Conservation (phyloP, 30 jellyfish, hydroid and myxozoan species). For the Hydractinia symbiolongicarpus region DNA sequence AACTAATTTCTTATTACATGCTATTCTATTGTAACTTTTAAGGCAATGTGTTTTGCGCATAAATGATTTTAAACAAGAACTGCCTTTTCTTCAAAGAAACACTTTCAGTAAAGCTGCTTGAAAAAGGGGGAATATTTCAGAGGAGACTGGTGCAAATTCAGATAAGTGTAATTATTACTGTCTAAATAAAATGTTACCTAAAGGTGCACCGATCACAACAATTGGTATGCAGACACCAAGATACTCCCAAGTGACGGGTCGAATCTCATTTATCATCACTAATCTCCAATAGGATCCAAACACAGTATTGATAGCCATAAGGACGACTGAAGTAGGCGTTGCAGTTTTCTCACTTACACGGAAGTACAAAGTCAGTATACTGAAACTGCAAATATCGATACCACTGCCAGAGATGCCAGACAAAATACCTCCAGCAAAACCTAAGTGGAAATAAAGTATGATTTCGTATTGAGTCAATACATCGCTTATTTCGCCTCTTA, state of each 20-base stretch:
- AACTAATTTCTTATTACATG: no score
- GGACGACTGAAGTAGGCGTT: constrained; percentile 21
- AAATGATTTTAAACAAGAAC: no score
- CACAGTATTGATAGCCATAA: constrained; percentile 19
- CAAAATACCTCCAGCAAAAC: constrained; percentile 17
- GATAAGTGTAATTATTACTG: no score
- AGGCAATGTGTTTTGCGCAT: no score
- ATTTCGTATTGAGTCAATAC: no score
- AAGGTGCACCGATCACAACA: constrained; percentile 15
- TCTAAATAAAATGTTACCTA: not conserved
- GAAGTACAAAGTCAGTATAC: constrained; percentile 16
- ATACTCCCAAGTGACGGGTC: constrained; percentile 9
- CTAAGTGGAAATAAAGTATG: not conserved
- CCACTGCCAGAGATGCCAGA: constrained; percentile 22
- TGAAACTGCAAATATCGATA: constrained; percentile 20
- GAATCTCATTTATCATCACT: not conserved
- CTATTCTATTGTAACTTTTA: no score
- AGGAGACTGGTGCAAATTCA: no score
- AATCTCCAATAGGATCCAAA: constrained; percentile 15
- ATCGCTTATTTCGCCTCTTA: no score
- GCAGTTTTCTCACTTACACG: constrained; percentile 25
- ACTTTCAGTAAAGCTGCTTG: no score
- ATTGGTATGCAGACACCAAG: constrained; percentile 15
- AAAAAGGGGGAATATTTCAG: no score
- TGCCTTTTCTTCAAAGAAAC: no score